phyloP scores from a whole-genome alignment of 2,888 invertebrate genomes.

The Phoronis australis region DNA sequence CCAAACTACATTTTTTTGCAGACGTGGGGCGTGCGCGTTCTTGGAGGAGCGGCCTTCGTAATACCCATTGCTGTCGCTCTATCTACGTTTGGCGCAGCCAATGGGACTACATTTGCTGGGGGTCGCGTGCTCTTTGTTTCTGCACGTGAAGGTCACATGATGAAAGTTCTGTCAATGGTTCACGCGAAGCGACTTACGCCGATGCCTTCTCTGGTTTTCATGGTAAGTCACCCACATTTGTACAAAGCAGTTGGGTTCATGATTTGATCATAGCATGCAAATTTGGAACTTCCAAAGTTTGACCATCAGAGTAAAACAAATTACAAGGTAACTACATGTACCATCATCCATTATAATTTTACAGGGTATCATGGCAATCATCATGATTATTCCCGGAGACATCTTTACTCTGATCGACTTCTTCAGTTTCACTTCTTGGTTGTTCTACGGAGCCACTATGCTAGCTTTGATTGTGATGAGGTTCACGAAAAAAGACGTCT shows the following conservation, averaged over 20 bases:
- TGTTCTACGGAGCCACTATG: slow-evolving; percentile 94
- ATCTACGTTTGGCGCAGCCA: slow-evolving; percentile 35
- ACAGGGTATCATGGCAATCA: slow-evolving; percentile 26
- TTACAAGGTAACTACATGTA: too few species aligned
- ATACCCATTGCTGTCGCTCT: slow-evolving; percentile 34
- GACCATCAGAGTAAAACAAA: too few species aligned
- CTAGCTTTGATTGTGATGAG: slow-evolving; percentile 86
- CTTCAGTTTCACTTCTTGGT: slow-evolving; percentile 97
- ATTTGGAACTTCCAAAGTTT: too few species aligned
- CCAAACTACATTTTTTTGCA: too few species aligned
- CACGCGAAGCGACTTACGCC: slow-evolving; percentile 16
- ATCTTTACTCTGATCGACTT: slow-evolving; percentile 92
- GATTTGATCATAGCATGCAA: too few species aligned
- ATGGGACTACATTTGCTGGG: slow-evolving; percentile 28
- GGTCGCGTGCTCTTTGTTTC: slow-evolving; percentile 44
- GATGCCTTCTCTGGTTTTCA: slow-evolving; percentile 12
- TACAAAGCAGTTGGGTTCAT: too few species aligned
- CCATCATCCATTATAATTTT: slow-evolving; percentile 46
- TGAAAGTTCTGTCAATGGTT: slow-evolving; percentile 6
- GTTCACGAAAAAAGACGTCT: slow-evolving; percentile 75
- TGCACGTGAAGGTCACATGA: slow-evolving; percentile 17
- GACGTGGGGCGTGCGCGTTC: slow-evolving; percentile 33
- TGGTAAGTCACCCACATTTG: slow-evolving; percentile 10
- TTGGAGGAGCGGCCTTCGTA: slow-evolving; percentile 23
- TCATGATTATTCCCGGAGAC: slow-evolving; percentile 69